phyloP scores from a whole-genome alignment of 2,888 invertebrate species.

The Brachycybe producta region DNA sequence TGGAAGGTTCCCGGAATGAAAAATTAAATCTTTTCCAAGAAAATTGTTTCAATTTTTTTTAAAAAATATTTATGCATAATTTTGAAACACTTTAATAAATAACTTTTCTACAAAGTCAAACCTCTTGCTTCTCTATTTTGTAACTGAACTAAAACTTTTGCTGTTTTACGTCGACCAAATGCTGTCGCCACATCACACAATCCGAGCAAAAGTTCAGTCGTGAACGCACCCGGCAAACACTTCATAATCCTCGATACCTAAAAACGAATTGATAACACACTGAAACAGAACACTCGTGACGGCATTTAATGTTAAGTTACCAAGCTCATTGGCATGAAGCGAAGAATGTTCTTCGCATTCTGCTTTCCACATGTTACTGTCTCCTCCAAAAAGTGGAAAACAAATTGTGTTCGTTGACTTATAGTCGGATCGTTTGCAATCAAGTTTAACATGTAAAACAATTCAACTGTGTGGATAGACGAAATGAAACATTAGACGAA shows the following conservation, averaged over 20 bases:
- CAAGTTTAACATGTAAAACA: slow-evolving; percentile 32
- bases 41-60: background rate
- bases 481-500: background rate
- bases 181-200: slow-evolving; percentile 63
- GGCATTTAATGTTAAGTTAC: slow-evolving; percentile 24
- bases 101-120: too few species aligned
- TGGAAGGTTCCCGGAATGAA: slow-evolving; percentile 50
- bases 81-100: background rate
- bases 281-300: too few species aligned
- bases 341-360: slow-evolving; percentile 30
- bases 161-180: slow-evolving; percentile 67
- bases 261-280: too few species aligned
- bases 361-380: slow-evolving; percentile 33
- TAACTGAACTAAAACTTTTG: slow-evolving; percentile 50
- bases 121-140: too few species aligned
- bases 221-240: slow-evolving; percentile 62
- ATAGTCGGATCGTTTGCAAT: slow-evolving; percentile 30
- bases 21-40: slow-evolving; percentile 5
- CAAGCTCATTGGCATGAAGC: slow-evolving; percentile 34
- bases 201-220: slow-evolving; percentile 55
- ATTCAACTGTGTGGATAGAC: slow-evolving; percentile 29
- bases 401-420: slow-evolving; percentile 34
- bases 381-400: slow-evolving; percentile 34
- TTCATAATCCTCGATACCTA: slow-evolving; percentile 67
- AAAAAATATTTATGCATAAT: background rate